A percentile compares a stretch with the other conserved stretches of the same genome.
These are phyloP conservation scores for Bettongia penicillata DNA, from an alignment of 2,113 vertebrate genomes.

Conservation along the genomic window DNA sequence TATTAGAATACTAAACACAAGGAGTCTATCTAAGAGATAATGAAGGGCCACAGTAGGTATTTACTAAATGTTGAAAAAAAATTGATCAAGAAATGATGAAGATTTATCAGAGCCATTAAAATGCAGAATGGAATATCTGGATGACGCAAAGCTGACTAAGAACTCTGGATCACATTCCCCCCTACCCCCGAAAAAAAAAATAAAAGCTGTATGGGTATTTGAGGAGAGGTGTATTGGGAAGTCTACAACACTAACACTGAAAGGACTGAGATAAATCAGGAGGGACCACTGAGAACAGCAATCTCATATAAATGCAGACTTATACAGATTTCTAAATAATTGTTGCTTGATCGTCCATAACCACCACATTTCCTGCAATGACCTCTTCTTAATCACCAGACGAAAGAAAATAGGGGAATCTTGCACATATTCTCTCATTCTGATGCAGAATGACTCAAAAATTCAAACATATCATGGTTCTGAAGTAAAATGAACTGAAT, in stretches of 20 bases:
- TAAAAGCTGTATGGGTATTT: background rate
- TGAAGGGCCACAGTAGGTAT: background rate
- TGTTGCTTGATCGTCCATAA: background rate
- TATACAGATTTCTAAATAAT: background rate
- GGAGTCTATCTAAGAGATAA: background rate
- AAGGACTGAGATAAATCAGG: background rate
- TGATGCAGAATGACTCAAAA: background rate
- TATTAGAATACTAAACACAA: constrained; percentile 33
- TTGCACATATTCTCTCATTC: background rate
- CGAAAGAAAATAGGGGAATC: background rate
- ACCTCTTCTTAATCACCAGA: background rate
- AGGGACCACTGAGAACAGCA: background rate
- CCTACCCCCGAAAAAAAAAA: background rate
- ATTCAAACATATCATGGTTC: background rate
- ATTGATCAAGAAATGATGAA: background rate
- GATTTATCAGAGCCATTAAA: background rate
- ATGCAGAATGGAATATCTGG: background rate
- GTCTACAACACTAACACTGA: background rate
- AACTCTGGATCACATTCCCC: background rate
- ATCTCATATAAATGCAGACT: no score
- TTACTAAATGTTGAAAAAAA: background rate
- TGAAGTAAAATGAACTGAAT: background rate
- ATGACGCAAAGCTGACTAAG: background rate
- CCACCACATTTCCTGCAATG: background rate
- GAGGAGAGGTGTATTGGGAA: background rate